Base-by-base conservation (phyloP, 2,113 vertebrate genomes). In the Bothrops jararaca region DNA sequence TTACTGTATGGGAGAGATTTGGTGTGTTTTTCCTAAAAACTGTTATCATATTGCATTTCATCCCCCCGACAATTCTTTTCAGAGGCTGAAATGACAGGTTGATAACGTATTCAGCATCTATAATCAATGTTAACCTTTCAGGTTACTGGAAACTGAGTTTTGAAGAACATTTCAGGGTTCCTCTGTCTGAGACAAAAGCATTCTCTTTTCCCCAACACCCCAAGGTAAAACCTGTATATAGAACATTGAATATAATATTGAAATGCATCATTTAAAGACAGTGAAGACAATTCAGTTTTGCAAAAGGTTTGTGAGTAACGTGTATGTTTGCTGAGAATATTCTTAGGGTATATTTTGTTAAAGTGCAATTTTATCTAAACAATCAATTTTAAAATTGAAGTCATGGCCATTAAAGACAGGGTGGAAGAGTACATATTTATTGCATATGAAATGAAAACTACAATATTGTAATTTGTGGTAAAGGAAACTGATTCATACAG, bases 261-360 rank as follows among this genome's bases (percentile, higher is more conserved):
- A 60, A n/a, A 29, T n/a, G 45, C 26, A 42, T 74, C 24, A 95
- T 90, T 34, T 60, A 93, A 85, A 92, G 93, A 91, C 22, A 3
- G 88, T 20, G 93, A 1, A 94, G 45, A 93, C 94, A 94, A 96
- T 94, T 95, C 94, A 95, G 86, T 88, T 57, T 94, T 80, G 64
- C 88, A 92, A 20, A 18, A 39, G 93, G 15, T 26, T 80, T 58
- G 52, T 89, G n/a, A 56, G 90, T 24, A 42, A 1, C 4, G 13
- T 93, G 89, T 26, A 11, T 42, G 42, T 64, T 23, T 92, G 74
- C 50, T 54, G 89, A 58, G 45, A 54, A 95, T 54, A 69, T 56
- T 69, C 50, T 89, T 48, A 45, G 45, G 34, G 64, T 3, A 7
- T 39, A 39, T 20, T 80, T 80, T 80, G 26, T 39, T 39, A 39